Conservation (phyloP, 2,113 vertebrate genomes). For the Cynocephalus volans region DNA sequence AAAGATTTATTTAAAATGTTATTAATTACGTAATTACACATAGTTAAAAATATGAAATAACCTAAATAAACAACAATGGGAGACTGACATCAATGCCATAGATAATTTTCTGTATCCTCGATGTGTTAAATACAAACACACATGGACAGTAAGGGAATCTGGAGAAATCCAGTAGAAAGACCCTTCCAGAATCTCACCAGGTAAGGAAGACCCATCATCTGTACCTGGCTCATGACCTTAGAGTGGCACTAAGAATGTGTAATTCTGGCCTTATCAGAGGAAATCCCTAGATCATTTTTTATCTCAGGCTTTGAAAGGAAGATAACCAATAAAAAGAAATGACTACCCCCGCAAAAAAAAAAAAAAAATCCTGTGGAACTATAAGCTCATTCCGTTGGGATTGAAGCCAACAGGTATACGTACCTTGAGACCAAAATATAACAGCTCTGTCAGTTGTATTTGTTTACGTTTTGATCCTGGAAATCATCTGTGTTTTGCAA, state of each 20-base stretch:
- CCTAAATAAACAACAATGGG: background rate
- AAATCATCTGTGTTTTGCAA: background rate
- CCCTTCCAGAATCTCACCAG: background rate
- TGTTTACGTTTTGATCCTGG: background rate
- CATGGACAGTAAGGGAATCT: background rate
- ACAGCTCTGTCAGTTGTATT: rapidly evolving
- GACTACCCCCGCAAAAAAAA: background rate
- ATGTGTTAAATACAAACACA: background rate
- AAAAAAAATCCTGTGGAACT: background rate
- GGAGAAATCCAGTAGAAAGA: background rate
- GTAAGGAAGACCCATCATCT: background rate
- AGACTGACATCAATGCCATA: background rate
- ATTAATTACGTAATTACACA: background rate
- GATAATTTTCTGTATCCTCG: background rate
- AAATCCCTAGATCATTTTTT: background rate
- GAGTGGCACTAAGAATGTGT: background rate
- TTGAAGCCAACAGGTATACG: rapidly evolving
- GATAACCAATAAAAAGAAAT: background rate
- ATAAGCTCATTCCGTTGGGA: background rate
- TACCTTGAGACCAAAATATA: background rate
- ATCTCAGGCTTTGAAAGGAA: slow-evolving; percentile 45
- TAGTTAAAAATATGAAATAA: slow-evolving; percentile 39
- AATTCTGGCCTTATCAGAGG: background rate
- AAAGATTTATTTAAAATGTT: slow-evolving; percentile 33
- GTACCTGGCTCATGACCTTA: background rate